These are phyloP conservation scores for human (Homo sapiens) DNA, from an alignment of 2,113 vertebrate species.

Conservation along the genomic window DNA sequence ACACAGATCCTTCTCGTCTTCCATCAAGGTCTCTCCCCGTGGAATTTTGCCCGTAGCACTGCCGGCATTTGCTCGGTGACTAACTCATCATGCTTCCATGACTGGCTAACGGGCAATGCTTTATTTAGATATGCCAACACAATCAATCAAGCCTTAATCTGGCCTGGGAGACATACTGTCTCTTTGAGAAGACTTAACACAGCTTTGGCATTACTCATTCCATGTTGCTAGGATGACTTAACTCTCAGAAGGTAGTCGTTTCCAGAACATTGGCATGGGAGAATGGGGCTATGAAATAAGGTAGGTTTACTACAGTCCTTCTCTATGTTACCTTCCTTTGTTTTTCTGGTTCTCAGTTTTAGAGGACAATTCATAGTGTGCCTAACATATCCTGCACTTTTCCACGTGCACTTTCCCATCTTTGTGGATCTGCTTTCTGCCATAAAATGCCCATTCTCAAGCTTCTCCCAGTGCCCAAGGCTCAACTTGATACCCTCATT, in stretches of 20 bases:
- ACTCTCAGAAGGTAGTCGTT: background rate
- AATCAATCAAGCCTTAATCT: conserved; percentile 45
- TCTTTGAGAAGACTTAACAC: background rate
- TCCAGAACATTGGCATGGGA: background rate
- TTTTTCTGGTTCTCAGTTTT: background rate
- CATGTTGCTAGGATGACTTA: background rate
- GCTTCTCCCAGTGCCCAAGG: background rate
- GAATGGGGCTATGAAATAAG: background rate
- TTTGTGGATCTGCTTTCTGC: background rate
- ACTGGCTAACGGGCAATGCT: background rate
- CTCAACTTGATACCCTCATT: background rate
- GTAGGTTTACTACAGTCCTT: fast-evolving
- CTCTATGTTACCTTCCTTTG: background rate
- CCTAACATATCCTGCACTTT: background rate
- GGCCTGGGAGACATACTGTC: conserved; percentile 28
- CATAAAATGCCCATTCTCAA: background rate
- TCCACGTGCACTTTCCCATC: no score
- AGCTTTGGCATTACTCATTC: background rate
- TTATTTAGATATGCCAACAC: background rate
- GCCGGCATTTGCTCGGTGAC: background rate
- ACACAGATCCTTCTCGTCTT: background rate
- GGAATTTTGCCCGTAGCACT: background rate
- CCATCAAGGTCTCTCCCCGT: background rate
- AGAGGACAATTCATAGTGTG: background rate
- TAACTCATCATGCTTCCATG: background rate